phyloP scores from a whole-genome alignment of 2,888 invertebrate species.

The Eupithecia centaureata region DNA sequence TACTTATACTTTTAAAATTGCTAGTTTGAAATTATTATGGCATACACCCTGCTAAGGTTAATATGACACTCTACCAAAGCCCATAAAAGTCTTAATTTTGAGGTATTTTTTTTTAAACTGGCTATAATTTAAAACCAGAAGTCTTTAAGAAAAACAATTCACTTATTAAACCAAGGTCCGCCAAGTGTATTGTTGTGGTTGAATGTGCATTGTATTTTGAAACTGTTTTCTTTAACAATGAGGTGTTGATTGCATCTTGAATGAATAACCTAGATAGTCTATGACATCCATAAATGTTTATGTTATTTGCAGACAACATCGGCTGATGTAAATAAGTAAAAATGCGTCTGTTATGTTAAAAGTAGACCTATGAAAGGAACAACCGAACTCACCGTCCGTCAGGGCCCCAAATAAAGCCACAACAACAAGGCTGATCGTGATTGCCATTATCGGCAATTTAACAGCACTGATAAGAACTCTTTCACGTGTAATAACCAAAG shows the following conservation, averaged over 20 bases:
- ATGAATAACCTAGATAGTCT: not conserved
- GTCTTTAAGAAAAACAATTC: not conserved
- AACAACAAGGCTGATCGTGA: slow-evolving; percentile 49
- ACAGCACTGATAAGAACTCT: slow-evolving; percentile 15
- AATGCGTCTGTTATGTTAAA: too few species aligned
- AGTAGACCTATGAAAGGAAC: not conserved
- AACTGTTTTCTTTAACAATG: not conserved
- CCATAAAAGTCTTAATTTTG: too few species aligned
- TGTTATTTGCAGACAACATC: too few species aligned
- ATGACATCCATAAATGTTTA: too few species aligned
- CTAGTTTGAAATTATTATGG: too few species aligned
- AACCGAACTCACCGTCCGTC: slow-evolving; percentile 54
- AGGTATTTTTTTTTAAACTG: too few species aligned
- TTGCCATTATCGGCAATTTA: slow-evolving; percentile 55
- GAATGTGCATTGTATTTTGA: not conserved
- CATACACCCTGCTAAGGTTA: too few species aligned
- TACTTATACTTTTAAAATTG: too few species aligned
- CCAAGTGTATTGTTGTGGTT: not conserved
- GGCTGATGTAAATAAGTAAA: too few species aligned
- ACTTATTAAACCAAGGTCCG: not conserved
- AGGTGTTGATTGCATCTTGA: not conserved
- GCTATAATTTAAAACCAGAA: too few species aligned
- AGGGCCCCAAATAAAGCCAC: slow-evolving; percentile 49
- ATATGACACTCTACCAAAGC: too few species aligned
- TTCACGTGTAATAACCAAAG: slow-evolving; percentile 29